Evolutionary conservation across 2,888 invertebrate genomes (phyloP).

Genomic region (Eilema griseolum): DNA sequence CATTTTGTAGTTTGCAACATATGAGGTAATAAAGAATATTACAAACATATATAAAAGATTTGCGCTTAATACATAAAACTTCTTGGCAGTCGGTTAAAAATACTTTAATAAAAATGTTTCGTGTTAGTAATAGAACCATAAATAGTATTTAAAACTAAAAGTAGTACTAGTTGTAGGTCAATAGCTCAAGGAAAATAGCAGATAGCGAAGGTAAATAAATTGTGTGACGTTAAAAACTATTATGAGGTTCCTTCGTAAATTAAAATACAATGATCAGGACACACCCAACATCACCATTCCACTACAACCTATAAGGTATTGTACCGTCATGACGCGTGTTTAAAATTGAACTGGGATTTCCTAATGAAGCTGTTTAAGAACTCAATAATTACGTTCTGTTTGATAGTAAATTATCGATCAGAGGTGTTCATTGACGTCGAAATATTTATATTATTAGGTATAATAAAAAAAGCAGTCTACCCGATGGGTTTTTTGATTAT

Average conservation of each 20-base stretch:
- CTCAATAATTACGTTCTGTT: not conserved
- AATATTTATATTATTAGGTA: not conserved
- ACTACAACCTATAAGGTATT: not conserved
- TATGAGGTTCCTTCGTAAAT: not conserved
- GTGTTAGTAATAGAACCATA: too few species aligned
- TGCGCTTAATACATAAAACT: too few species aligned
- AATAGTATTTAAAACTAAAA: too few species aligned
- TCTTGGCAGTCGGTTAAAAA: too few species aligned
- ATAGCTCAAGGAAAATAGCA: not conserved
- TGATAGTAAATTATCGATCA: not conserved
- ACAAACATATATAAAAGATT: too few species aligned
- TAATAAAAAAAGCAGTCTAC: too few species aligned
- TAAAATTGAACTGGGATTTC: not conserved
- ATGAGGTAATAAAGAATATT: too few species aligned
- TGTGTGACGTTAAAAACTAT: not conserved
- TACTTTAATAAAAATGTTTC: too few species aligned
- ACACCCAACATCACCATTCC: conserved; percentile 2
- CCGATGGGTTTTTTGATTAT: not conserved
- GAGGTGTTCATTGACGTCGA: not conserved
- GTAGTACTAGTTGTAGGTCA: too few species aligned
- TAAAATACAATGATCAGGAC: not conserved
- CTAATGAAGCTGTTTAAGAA: not conserved
- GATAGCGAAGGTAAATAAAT: not conserved
- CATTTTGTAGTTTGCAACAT: too few species aligned
- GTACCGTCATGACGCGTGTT: not conserved